These are phyloP conservation scores for Drosophila atroscutellata DNA, from an alignment of 2,888 invertebrate genomes.

Conservation along the genomic window DNA sequence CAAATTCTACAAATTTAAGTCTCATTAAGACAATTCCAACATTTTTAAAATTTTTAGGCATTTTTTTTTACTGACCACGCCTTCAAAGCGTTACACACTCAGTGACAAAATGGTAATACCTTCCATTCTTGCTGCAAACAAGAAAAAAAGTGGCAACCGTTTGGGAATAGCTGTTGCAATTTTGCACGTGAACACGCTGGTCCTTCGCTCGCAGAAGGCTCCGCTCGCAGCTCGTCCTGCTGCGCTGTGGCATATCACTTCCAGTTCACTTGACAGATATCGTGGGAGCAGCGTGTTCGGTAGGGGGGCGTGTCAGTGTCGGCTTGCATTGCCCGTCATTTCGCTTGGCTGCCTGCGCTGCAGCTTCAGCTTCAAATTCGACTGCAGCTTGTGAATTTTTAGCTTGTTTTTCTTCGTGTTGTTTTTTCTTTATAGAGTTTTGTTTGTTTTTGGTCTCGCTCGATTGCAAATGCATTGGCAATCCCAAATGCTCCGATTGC, in stretches of 20 bases:
- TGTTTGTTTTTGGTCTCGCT: constrained; percentile 30
- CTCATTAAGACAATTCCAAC: too few relatives aligned
- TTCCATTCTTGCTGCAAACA: neutral
- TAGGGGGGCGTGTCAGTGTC: constrained; percentile 32
- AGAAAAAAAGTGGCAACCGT: constrained; percentile 20
- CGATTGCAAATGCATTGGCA: constrained; percentile 72
- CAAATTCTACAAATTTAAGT: too few relatives aligned
- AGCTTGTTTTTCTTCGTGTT: constrained; percentile 30
- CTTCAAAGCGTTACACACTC: neutral
- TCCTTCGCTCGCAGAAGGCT: constrained; percentile 32
- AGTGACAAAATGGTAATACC: neutral
- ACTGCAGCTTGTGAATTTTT: constrained; percentile 42
- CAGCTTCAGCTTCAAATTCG: constrained; percentile 30
- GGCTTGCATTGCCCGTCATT: constrained; percentile 52
- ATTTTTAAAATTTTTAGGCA: too few relatives aligned
- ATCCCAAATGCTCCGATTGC: constrained; percentile 43
- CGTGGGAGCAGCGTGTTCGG: constrained; percentile 16
- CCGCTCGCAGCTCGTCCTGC: constrained; percentile 8
- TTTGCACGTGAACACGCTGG: constrained; percentile 80
- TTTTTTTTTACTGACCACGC: too few relatives aligned
- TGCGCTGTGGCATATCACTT: constrained; percentile 70
- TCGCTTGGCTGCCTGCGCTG: constrained; percentile 54
- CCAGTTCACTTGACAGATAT: constrained; percentile 81
- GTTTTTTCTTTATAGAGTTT: constrained; percentile 19
- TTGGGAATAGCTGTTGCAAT: constrained; percentile 77